Evolutionary conservation across 2,888 invertebrate genomes (phyloP).

Genomic region (Oligia latruncula): DNA sequence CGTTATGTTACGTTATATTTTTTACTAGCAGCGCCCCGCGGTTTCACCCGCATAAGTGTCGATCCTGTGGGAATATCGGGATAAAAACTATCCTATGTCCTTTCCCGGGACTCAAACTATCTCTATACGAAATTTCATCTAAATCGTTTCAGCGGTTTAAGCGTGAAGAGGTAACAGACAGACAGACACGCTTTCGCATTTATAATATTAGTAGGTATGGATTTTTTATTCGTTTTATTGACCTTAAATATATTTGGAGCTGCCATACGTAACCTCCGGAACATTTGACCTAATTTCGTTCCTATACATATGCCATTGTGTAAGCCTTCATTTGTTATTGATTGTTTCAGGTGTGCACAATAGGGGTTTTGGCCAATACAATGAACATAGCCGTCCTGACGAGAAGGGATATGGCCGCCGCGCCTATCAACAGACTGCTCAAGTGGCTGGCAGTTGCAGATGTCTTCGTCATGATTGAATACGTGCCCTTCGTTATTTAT

Average conservation of each 20-base stretch:
- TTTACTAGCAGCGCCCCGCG: too few species aligned
- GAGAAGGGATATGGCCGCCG: conserved; percentile 94
- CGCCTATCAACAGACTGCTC: conserved; percentile 96
- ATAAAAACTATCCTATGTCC: too few species aligned
- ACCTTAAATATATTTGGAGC: too few species aligned
- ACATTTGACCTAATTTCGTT: background rate
- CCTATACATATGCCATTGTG: background rate
- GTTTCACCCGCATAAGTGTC: too few species aligned
- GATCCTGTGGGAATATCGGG: too few species aligned
- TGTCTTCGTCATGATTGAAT: conserved; percentile 96
- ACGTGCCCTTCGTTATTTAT: conserved; percentile 87
- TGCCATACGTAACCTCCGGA: background rate
- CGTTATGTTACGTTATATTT: background rate
- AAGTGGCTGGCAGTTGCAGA: conserved; percentile 97
- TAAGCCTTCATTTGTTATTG: conserved; percentile 12
- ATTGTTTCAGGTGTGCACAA: conserved; percentile 93
- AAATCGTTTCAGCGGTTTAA: too few species aligned
- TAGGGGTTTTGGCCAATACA: conserved; percentile 96
- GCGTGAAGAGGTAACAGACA: too few species aligned
- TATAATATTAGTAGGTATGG: too few species aligned
- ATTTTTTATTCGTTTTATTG: background rate
- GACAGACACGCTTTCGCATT: too few species aligned
- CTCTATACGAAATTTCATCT: too few species aligned
- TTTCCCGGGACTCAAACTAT: too few species aligned
- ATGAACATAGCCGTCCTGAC: conserved; percentile 97